A percentile compares a stretch with the other conserved stretches of the same genome.
Evolutionary conservation across 2,888 invertebrate species (phyloP).

Genomic region (Ornithoptera priamus): DNA sequence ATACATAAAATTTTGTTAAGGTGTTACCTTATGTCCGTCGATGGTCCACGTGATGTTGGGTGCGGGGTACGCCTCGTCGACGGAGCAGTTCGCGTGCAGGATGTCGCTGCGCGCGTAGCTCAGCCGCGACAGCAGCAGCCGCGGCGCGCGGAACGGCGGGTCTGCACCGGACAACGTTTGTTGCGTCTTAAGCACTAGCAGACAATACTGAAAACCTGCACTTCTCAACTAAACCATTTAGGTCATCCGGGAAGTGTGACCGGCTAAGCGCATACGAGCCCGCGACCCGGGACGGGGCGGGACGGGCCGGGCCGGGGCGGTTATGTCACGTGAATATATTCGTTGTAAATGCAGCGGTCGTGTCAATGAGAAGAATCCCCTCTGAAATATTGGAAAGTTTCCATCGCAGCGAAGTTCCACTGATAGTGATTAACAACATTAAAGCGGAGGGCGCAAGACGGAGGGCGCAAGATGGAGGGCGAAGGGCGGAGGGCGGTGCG

Average conservation of each 20-base stretch:
- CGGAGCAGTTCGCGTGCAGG: slow-evolving; percentile 80
- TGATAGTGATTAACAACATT: background rate
- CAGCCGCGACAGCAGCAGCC: slow-evolving; percentile 73
- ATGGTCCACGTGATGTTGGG: slow-evolving; percentile 82
- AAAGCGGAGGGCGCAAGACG: background rate
- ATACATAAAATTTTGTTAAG: no score
- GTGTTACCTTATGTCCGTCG: slow-evolving; percentile 72
- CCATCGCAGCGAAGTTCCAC: background rate
- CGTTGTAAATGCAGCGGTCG: no score
- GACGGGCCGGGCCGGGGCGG: no score
- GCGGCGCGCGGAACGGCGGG: slow-evolving; percentile 80
- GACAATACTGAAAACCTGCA: no score
- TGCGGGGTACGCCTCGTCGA: slow-evolving; percentile 80
- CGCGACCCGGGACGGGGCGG: no score
- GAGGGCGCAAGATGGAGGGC: no score
- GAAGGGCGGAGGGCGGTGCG: background rate
- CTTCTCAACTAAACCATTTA: no score
- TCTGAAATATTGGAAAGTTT: background rate
- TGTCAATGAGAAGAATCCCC: background rate
- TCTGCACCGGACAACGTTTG: slow-evolving; percentile 50
- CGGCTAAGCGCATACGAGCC: no score
- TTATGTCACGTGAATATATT: no score
- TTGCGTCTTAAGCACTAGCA: no score
- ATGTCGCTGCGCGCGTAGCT: slow-evolving; percentile 80
- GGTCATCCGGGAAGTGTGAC: no score